Conservation (phyloP, 2,113 vertebrate genomes). For the Cairina moschata region DNA sequence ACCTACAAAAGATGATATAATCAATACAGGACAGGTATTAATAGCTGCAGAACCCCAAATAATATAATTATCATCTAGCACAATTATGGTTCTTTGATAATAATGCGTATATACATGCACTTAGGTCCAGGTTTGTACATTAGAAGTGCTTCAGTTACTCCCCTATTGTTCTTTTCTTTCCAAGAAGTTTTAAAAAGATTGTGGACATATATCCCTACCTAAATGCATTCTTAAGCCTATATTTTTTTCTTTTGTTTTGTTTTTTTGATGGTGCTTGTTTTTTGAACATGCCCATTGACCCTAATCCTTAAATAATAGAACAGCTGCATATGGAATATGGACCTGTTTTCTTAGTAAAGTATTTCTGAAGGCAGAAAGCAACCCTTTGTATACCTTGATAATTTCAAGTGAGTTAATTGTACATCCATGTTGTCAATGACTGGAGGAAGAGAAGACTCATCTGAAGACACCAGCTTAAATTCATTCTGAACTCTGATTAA, state of each 20-base stretch:
- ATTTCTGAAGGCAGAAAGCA: neutral
- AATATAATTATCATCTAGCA: neutral
- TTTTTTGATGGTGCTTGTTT: too few relatives aligned
- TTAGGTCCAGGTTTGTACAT: neutral
- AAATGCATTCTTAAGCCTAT: neutral
- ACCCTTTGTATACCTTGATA: conserved; percentile 83
- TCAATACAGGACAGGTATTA: neutral
- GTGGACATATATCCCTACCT: neutral
- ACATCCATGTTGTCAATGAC: conserved; percentile 88
- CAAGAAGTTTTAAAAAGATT: neutral
- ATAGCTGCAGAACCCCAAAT: neutral
- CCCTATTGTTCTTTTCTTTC: neutral
- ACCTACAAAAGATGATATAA: conserved; percentile 71
- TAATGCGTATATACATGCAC: neutral
- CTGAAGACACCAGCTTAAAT: conserved; percentile 78
- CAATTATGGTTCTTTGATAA: neutral
- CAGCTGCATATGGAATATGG: neutral
- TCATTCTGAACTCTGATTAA: conserved; percentile 84
- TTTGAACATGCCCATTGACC: neutral
- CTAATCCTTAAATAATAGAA: neutral
- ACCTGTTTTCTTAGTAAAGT: accelerated
- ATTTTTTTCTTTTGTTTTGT: neutral
- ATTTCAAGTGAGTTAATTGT: conserved; percentile 87
- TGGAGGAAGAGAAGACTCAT: conserved; percentile 81
- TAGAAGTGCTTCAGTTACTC: neutral